phyloP scores from a whole-genome alignment of 2,113 vertebrate genomes.

The Camelus dromedarius region DNA sequence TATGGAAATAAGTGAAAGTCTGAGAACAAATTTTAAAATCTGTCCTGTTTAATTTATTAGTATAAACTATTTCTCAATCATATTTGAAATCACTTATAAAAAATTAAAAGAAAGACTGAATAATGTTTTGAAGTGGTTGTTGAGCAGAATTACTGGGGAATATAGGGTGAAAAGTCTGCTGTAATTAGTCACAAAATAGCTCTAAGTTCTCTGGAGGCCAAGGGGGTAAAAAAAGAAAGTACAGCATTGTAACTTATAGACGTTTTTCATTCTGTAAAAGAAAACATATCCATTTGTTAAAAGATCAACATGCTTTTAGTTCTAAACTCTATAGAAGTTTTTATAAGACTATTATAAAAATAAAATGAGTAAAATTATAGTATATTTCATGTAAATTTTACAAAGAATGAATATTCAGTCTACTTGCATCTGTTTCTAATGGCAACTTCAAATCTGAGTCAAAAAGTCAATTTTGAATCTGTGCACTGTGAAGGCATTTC shows the following conservation, averaged over 20 bases:
- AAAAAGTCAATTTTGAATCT: background rate
- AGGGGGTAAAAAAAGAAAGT: background rate
- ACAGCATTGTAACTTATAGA: background rate
- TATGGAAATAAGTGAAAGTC: background rate
- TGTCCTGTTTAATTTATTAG: background rate
- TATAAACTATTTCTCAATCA: background rate
- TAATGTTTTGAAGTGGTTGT: background rate
- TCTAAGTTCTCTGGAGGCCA: background rate
- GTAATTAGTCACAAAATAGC: background rate
- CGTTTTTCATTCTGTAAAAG: background rate
- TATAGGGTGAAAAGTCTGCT: background rate
- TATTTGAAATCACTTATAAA: background rate
- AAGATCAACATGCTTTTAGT: background rate
- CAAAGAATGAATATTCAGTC: background rate
- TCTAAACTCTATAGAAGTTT: background rate
- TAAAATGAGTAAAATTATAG: background rate
- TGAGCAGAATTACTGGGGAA: background rate
- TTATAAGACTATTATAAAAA: background rate
- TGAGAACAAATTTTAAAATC: background rate
- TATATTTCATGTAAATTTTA: background rate
- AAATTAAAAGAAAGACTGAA: background rate
- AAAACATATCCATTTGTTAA: background rate
- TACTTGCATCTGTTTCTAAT: background rate
- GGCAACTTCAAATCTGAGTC: background rate
- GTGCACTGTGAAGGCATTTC: background rate